Evolutionary conservation across 1,140 invertebrate species (phyloP), one percentile per base, ranked within the genome.

Genomic region (Steinernema khuongi): DNA sequence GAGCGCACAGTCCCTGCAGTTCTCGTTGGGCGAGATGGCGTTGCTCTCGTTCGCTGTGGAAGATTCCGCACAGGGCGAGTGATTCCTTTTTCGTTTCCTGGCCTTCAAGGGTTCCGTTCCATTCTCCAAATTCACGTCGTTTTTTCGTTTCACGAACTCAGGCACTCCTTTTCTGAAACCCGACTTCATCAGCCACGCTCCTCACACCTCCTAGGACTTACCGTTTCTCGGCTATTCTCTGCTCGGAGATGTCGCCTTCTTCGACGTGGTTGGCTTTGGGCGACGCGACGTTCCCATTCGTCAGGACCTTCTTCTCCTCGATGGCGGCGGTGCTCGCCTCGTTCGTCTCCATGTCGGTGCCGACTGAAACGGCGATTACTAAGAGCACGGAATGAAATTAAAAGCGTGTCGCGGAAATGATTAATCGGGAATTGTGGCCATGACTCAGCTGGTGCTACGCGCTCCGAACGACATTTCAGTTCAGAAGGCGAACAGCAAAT

Each of bases 281-380:
- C 7, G 50, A 60, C 4, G 50, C 50, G 50, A 22, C 50, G 22
- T 60, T 60, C 26, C 50, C 50, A 22, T 60, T 60, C 50, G 50
- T 60, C 22, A 60, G 50, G 14, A 60, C 50, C 19, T 60, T 60
- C 50, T 60, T 60, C 50, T 60, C 50, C 50, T 60, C 26, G n/a
- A n/a, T n/a, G n/a, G 50, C 50, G 14, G 50, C 22, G 11, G 50
- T 60, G 22, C 14, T 26, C 50, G 22, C 50, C 26, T 60, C 50
- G 11, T 60, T 22, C 14, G 50, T 7, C 22, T 60, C 50, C 50
- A 60, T 60, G 14, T 60, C 50, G 7, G 50, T 22, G 11, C 50
- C 50, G 19, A 22, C 50, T 60, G 50, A 60, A 60, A 22, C 7
- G 26, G 11, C 50, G 50, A n/a, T 26, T 14, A 60, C 4, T 60